These are phyloP conservation scores for Abramis brama DNA, from an alignment of 2,113 vertebrate genomes.

Conservation along the genomic window DNA sequence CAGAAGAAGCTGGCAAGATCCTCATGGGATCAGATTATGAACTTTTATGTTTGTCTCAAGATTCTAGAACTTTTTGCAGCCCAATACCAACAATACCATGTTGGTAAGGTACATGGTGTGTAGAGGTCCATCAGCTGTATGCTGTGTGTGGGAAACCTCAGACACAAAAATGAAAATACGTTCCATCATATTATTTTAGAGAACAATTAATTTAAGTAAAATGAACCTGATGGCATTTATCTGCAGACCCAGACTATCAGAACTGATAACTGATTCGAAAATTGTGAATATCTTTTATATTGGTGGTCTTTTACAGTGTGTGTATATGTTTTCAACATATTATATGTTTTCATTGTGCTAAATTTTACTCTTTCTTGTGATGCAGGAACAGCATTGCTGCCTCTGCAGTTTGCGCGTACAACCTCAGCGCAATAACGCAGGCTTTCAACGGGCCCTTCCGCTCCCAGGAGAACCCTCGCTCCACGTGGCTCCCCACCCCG, in stretches of 20 bases:
- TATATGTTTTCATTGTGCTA: too few species aligned
- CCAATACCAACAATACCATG: background rate
- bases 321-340: background rate
- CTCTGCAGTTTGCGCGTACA: slow-evolving; percentile 96
- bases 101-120: background rate
- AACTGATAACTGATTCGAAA: background rate
- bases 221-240: background rate
- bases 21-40: background rate
- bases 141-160: background rate
- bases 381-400: slow-evolving; percentile 95
- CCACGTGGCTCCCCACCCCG: slow-evolving; percentile 91
- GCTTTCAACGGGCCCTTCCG: slow-evolving; percentile 96
- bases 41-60: slow-evolving; percentile 21
- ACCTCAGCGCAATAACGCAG: slow-evolving; percentile 95
- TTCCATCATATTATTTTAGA: background rate
- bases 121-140: background rate
- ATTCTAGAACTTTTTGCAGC: background rate
- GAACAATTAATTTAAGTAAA: too few species aligned
- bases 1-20: slow-evolving; percentile 21
- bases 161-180: background rate
- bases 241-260: background rate
- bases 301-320: too few species aligned
- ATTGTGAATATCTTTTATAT: background rate
- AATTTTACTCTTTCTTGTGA: background rate
- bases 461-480: slow-evolving; percentile 95